Conservation (phyloP, 2,888 invertebrate genomes). For the Cabera pusaria region DNA sequence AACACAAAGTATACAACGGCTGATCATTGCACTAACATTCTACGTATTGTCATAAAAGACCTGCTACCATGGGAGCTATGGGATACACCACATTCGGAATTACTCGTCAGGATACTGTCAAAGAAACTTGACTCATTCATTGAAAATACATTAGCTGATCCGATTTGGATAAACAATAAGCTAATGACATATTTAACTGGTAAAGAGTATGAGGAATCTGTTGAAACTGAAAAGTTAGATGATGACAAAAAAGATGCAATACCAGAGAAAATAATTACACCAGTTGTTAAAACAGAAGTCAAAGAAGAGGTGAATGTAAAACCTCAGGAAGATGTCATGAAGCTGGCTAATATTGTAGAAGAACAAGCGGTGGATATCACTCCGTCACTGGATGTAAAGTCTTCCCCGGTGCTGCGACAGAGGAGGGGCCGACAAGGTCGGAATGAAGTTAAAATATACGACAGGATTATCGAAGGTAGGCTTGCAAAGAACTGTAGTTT, state of each 20-base stretch:
- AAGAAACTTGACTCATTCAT: conserved; percentile 81
- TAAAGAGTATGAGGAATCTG: conserved; percentile 30
- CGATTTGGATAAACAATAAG: conserved; percentile 75
- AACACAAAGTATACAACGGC: conserved; percentile 66
- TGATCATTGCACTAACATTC: conserved; percentile 83
- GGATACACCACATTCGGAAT: conserved; percentile 86
- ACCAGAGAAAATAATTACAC: not conserved
- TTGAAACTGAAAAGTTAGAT: conserved; percentile 12
- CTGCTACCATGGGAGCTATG: conserved; percentile 87
- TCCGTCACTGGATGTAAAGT: conserved; percentile 59
- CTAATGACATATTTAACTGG: conserved; percentile 53
- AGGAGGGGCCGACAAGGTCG: conserved; percentile 67
- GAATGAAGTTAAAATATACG: conserved; percentile 78
- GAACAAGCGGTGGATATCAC: conserved; percentile 42
- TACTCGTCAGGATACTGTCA: conserved; percentile 84
- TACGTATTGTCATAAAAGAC: conserved; percentile 84
- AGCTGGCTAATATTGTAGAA: conserved; percentile 43
- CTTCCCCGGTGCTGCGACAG: conserved; percentile 62
- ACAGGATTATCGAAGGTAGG: conserved; percentile 75
- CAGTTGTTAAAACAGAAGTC: conserved; percentile 21
- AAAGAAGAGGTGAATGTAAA: conserved; percentile 15
- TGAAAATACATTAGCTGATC: conserved; percentile 72
- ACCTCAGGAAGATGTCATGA: conserved; percentile 21
- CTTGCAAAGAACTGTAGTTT: no score
- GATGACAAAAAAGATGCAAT: conserved; percentile 14